These are phyloP conservation scores for Otolemur garnettii DNA, from an alignment of 2,113 vertebrate species.

Conservation along the genomic window DNA sequence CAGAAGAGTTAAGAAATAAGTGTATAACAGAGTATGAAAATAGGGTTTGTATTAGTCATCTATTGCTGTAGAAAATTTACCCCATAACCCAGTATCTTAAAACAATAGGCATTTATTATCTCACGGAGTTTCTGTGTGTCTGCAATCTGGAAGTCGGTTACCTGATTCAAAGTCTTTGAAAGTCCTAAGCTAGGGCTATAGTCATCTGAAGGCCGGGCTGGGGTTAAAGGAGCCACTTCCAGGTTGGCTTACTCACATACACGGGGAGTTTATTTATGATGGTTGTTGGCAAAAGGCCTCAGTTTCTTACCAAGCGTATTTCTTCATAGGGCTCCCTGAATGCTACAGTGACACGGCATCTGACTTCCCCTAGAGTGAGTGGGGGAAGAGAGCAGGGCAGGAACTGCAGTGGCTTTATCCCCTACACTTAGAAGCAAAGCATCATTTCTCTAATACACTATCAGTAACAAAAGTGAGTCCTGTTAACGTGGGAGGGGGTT, in stretches of 20 bases:
- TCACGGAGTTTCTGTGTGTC: not conserved
- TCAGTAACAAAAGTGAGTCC: not conserved
- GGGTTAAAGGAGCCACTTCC: not conserved
- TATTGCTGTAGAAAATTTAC: not conserved
- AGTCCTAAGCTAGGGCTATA: not conserved
- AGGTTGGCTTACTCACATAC: not conserved
- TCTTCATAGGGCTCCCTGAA: not conserved
- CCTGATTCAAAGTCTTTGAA: constrained; percentile 7
- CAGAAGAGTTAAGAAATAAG: constrained; percentile 31
- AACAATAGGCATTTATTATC: constrained; percentile 24
- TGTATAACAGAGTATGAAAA: not conserved
- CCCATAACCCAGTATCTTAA: not conserved
- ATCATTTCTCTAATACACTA: not conserved
- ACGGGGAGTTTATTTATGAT: not conserved
- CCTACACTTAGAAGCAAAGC: not conserved
- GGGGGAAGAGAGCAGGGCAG: not conserved
- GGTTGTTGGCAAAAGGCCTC: not conserved
- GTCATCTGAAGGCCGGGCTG: not conserved
- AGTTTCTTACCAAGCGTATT: not conserved
- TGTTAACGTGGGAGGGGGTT: not conserved
- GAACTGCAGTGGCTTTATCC: not conserved
- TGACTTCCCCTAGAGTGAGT: not conserved
- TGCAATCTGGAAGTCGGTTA: not conserved
- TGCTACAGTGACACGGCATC: not conserved
- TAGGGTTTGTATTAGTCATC: not conserved